Percentiles rank a stretch among this genome's conserved stretches.
These are phyloP conservation scores for Pogonomyrmex barbatus DNA, from an alignment of 1,140 invertebrate genomes.

Conservation along the genomic window DNA sequence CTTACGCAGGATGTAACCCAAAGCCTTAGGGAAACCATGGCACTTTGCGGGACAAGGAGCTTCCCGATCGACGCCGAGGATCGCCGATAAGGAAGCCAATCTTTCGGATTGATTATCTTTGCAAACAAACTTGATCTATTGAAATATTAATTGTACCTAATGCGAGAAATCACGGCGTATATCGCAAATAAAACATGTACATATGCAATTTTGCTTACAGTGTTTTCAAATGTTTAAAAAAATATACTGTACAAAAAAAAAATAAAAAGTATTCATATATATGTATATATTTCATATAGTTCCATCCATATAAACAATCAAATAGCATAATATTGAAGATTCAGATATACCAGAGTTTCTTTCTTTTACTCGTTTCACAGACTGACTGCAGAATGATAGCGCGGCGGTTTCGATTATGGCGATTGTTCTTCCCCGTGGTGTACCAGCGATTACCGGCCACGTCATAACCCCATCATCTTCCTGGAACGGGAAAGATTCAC, in stretches of 20 bases:
- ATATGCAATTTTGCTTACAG: neutral
- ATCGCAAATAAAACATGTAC: neutral
- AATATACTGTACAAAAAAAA: neutral
- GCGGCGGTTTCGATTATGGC: constrained; percentile 39
- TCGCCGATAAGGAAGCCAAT: constrained; percentile 56
- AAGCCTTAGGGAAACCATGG: constrained; percentile 72
- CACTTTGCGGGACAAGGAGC: constrained; percentile 64
- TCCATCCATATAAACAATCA: no score
- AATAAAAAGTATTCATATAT: neutral
- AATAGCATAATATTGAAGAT: neutral
- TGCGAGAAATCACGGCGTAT: neutral
- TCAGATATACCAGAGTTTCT: neutral
- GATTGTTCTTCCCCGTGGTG: constrained; percentile 31
- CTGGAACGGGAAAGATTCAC: constrained; percentile 69
- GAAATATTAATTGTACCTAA: constrained; percentile 10
- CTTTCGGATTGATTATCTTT: constrained; percentile 42
- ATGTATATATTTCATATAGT: neutral
- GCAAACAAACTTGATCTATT: constrained; percentile 1
- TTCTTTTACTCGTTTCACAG: neutral
- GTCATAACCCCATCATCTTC: constrained; percentile 37
- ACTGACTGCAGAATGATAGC: constrained; percentile 27
- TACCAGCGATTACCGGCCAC: constrained; percentile 23
- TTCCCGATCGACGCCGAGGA: constrained; percentile 31
- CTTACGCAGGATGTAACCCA: constrained; percentile 63
- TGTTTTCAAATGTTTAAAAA: neutral